Percentiles rank a stretch among this genome's conserved stretches.
These are phyloP conservation scores for Bucco capensis DNA, from an alignment of 2,113 vertebrate genomes.

Conservation along the genomic window DNA sequence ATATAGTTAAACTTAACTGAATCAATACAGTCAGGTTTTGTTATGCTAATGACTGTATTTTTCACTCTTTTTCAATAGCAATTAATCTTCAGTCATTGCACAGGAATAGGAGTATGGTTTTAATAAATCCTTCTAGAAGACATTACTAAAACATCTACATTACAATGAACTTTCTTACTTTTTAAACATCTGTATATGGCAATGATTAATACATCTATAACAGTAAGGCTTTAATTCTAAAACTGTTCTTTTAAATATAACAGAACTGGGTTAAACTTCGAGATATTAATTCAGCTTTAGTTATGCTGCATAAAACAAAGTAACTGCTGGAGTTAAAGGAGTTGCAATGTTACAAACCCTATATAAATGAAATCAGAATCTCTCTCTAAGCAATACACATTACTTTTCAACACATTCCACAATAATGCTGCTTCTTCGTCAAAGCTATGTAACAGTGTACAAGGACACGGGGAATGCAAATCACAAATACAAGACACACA, in stretches of 20 bases:
- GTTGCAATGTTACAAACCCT: neutral
- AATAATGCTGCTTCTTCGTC: neutral
- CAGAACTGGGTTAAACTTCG: neutral
- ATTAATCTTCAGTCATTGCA: neutral
- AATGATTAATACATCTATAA: neutral
- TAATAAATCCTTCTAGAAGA: neutral
- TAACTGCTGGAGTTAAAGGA: neutral
- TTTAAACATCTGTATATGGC: neutral
- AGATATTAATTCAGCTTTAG: neutral
- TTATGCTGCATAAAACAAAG: neutral
- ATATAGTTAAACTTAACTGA: neutral
- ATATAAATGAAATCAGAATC: neutral
- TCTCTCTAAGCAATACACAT: neutral
- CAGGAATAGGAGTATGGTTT: neutral
- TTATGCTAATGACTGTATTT: neutral
- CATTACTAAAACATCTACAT: neutral
- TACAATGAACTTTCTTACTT: neutral
- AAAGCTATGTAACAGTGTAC: neutral
- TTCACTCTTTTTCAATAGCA: neutral
- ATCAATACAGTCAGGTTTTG: neutral
- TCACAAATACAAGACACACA: conserved; percentile 56
- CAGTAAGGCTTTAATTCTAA: neutral
- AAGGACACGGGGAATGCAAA: conserved; percentile 13
- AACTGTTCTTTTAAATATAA: neutral
- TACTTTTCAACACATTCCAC: neutral